phyloP scores from a whole-genome alignment of 2,113 vertebrate species.

The Caranx melampygus region DNA sequence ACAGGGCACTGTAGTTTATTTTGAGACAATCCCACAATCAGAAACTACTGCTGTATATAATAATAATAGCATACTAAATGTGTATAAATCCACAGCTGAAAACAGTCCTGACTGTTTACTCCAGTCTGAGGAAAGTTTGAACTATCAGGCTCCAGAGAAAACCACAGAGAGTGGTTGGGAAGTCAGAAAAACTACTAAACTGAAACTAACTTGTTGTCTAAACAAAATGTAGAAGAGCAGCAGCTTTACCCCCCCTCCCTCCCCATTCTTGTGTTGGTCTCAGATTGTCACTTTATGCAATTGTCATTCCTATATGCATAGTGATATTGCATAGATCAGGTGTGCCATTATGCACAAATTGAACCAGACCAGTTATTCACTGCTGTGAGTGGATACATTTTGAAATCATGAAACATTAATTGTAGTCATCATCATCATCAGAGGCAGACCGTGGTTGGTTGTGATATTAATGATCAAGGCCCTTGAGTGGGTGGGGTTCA shows the following conservation, averaged over 20 bases:
- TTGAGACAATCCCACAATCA: background rate
- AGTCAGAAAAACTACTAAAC: background rate
- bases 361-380: background rate
- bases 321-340: background rate
- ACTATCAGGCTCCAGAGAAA: background rate
- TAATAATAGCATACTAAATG: background rate
- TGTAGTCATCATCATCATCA: slow-evolving; percentile 28
- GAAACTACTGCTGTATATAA: background rate
- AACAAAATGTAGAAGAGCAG: slow-evolving; percentile 5
- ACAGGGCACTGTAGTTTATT: background rate
- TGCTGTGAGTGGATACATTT: slow-evolving; percentile 9
- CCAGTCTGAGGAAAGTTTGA: background rate
- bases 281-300: background rate
- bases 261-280: background rate
- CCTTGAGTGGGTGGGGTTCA: slow-evolving; percentile 42
- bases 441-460: slow-evolving; percentile 9
- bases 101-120: background rate
- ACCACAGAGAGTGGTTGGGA: background rate
- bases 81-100: background rate
- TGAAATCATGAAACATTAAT: slow-evolving; percentile 43
- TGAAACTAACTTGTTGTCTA: slow-evolving; percentile 2
- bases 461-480: slow-evolving; percentile 35
- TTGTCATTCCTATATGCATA: background rate
- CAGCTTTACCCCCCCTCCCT: background rate
- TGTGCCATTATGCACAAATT: background rate